These are phyloP conservation scores for Hirtodrosophila alboralis DNA, from an alignment of 2,888 invertebrate species.

Conservation along the genomic window DNA sequence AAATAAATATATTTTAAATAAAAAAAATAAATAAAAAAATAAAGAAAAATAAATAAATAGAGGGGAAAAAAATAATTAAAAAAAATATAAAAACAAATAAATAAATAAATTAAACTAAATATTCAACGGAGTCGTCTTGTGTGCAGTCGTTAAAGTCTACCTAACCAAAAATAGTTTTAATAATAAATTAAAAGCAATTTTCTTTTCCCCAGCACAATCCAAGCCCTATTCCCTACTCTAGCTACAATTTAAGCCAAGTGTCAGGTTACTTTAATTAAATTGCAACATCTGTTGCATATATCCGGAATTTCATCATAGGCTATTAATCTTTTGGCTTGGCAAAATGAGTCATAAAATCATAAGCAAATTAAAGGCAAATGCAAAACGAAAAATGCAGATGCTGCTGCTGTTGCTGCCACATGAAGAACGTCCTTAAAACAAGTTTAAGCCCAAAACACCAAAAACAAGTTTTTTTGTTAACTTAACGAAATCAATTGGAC, in stretches of 20 bases:
- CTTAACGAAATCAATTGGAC: slow-evolving; percentile 69
- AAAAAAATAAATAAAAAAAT: too few species aligned
- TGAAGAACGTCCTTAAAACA: slow-evolving; percentile 70
- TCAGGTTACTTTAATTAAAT: slow-evolving; percentile 16
- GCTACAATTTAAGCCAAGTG: background rate
- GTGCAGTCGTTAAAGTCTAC: too few species aligned
- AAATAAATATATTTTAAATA: too few species aligned
- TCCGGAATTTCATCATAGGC: background rate
- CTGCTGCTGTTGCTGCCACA: too few species aligned
- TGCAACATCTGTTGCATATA: slow-evolving; percentile 20
- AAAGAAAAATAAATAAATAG: too few species aligned
- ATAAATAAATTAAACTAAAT: too few species aligned
- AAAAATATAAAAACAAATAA: too few species aligned
- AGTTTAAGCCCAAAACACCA: slow-evolving; percentile 58
- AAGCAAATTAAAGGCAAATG: slow-evolving; percentile 44
- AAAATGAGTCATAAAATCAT: slow-evolving; percentile 64
- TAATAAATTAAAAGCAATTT: background rate
- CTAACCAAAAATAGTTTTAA: background rate
- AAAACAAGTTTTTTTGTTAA: slow-evolving; percentile 70
- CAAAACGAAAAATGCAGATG: slow-evolving; percentile 37
- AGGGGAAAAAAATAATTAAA: too few species aligned
- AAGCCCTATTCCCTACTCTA: background rate
- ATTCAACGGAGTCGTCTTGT: too few species aligned
- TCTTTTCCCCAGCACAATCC: background rate
- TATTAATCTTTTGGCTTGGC: slow-evolving; percentile 15